phyloP scores from a whole-genome alignment of 2,797 vertebrate genomes.

The Taeniopygia guttata region DNA sequence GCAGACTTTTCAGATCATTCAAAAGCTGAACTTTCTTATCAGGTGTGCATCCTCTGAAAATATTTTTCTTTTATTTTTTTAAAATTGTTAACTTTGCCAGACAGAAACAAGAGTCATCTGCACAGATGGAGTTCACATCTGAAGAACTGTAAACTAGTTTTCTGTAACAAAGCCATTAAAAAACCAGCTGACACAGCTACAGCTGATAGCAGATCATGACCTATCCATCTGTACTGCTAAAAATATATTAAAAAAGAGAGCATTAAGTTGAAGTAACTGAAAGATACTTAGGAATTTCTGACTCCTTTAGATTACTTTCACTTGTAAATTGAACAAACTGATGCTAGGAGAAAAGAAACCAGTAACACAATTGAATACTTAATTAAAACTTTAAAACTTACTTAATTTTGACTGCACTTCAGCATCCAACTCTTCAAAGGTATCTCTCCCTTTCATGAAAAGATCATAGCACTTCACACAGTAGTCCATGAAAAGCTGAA shows the following conservation, averaged over 20 bases:
- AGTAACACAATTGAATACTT: neutral
- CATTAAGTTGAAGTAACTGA: neutral
- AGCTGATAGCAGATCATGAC: neutral
- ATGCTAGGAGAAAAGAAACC: neutral
- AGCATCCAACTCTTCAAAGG: constrained; percentile 85
- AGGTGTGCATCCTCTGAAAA: neutral
- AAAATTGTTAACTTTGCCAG: neutral
- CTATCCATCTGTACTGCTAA: neutral
- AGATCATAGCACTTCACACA: constrained; percentile 85
- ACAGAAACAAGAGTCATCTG: neutral
- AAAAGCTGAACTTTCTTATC: neutral
- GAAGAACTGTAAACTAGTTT: neutral
- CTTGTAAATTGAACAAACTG: neutral
- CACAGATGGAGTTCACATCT: neutral
- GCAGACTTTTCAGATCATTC: neutral
- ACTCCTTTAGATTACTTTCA: neutral
- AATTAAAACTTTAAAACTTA: constrained; percentile 68
- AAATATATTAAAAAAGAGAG: neutral
- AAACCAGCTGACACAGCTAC: neutral
- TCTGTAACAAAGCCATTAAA: neutral
- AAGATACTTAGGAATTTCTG: neutral
- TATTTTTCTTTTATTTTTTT: neutral
- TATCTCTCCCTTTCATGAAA: constrained; percentile 90
- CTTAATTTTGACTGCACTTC: constrained; percentile 83
- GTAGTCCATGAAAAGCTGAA: constrained; percentile 88